Percentiles rank a stretch among this genome's conserved stretches.
These are phyloP conservation scores for Exocentrus adspersus DNA, from an alignment of 2,888 invertebrate genomes.

Conservation along the genomic window DNA sequence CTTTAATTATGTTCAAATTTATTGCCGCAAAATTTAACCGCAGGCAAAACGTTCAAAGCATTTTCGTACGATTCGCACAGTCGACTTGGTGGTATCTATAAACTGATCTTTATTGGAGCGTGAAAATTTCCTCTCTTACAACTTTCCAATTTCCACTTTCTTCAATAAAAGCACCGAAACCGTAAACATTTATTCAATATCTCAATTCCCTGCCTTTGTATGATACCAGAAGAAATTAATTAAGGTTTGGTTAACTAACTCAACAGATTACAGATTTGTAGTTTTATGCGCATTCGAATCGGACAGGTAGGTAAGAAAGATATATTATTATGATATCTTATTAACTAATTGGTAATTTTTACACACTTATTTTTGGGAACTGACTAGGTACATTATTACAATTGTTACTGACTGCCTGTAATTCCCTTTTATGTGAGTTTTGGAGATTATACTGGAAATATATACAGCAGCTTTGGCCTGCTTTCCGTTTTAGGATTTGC, in stretches of 20 bases:
- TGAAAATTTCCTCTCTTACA: conserved; percentile 10
- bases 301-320: too few relatives aligned
- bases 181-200: conserved; percentile 11
- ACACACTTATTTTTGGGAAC: too few relatives aligned
- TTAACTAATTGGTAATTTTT: too few relatives aligned
- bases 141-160: not conserved
- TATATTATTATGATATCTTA: too few relatives aligned
- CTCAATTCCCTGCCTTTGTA: not conserved
- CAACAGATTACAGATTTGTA: too few relatives aligned
- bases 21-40: not conserved
- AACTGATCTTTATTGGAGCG: conserved; percentile 3
- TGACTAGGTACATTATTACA: too few relatives aligned
- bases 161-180: conserved; percentile 13
- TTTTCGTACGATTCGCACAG: conserved; percentile 7
- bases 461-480: too few relatives aligned
- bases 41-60: not conserved
- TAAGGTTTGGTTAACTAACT: not conserved
- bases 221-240: not conserved
- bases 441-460: too few relatives aligned
- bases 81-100: conserved; percentile 7
- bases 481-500: not conserved
- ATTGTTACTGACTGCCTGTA: too few relatives aligned
- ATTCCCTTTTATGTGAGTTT: too few relatives aligned
- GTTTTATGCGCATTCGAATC: too few relatives aligned
- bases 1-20: not conserved